Percentiles rank a stretch among this genome's conserved stretches.
These are phyloP conservation scores for Columba guinea DNA, from an alignment of 2,797 vertebrate species.

Conservation along the genomic window DNA sequence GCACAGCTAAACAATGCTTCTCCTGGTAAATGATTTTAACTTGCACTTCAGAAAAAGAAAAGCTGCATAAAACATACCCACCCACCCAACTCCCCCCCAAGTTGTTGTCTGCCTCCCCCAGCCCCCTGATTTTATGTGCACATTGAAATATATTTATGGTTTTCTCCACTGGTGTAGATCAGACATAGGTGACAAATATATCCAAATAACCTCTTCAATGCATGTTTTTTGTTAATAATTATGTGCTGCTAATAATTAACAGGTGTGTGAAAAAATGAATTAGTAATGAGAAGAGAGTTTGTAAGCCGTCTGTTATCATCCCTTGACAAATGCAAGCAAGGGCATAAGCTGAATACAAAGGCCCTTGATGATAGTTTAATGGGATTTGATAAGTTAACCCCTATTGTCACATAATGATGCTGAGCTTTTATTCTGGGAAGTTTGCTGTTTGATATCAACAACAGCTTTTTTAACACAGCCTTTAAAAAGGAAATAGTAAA, in stretches of 20 bases:
- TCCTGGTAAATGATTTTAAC: neutral
- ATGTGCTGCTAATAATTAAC: conserved; percentile 71
- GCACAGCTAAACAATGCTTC: neutral
- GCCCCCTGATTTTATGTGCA: neutral
- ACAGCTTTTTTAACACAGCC: neutral
- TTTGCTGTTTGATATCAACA: neutral
- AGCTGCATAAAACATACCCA: neutral
- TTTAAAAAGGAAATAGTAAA: neutral
- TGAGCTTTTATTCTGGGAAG: neutral
- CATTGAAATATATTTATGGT: conserved; percentile 15
- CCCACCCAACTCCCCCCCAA: rapidly evolving
- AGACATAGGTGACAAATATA: conserved; percentile 58
- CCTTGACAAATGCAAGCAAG: conserved; percentile 61
- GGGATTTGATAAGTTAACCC: conserved; percentile 59
- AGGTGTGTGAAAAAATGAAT: conserved; percentile 71
- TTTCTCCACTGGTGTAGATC: conserved; percentile 48
- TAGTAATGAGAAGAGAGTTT: conserved; percentile 70
- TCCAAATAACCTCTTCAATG: conserved; percentile 65
- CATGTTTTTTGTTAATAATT: conserved; percentile 67
- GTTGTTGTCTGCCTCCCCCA: rapidly evolving
- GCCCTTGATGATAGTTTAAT: conserved; percentile 56
- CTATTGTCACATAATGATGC: conserved; percentile 22
- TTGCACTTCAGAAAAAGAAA: neutral
- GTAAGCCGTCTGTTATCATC: conserved; percentile 68
- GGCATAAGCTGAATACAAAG: conserved; percentile 60